phyloP scores from a whole-genome alignment of 1,140 invertebrate genomes.

The Leptoteleia sp. region DNA sequence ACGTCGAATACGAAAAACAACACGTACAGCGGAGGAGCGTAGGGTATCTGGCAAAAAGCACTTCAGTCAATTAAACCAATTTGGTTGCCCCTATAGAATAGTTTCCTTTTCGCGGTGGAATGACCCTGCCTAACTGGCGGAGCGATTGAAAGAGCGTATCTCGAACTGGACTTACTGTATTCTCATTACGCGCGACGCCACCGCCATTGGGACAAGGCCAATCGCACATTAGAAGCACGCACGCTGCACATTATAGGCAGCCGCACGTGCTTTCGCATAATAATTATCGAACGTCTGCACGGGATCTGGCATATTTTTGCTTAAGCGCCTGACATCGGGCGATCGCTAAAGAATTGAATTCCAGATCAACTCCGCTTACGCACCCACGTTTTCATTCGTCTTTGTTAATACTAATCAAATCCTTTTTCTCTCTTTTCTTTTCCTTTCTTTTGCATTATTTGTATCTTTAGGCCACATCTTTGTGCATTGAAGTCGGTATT shows the following conservation, averaged over 20 bases:
- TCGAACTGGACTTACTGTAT: conserved; percentile 49
- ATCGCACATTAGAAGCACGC: conserved; percentile 53
- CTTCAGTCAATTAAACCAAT: conserved; percentile 72
- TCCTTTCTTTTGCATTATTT: no score
- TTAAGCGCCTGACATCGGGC: conserved; percentile 4
- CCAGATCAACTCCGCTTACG: not conserved
- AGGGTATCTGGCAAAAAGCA: conserved; percentile 54
- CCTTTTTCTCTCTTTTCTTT: not conserved
- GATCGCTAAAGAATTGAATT: not conserved
- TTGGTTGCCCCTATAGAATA: conserved; percentile 66
- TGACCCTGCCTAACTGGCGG: conserved; percentile 44
- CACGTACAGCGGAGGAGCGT: conserved; percentile 46
- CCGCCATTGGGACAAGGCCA: conserved; percentile 54
- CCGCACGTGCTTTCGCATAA: conserved; percentile 41
- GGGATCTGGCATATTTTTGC: conserved; percentile 16
- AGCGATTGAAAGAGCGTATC: conserved; percentile 30
- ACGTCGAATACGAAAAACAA: conserved; percentile 60
- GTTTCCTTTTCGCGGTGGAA: conserved; percentile 65
- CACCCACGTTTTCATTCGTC: no score
- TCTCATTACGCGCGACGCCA: conserved; percentile 42
- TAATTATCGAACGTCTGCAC: conserved; percentile 39
- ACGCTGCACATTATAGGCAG: conserved; percentile 39
- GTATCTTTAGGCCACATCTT: no score
- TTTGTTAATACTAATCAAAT: no score
- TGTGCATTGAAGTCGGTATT: no score